Base-by-base conservation (phyloP, 1,140 invertebrate genomes). In the Anthonomus grandis region DNA sequence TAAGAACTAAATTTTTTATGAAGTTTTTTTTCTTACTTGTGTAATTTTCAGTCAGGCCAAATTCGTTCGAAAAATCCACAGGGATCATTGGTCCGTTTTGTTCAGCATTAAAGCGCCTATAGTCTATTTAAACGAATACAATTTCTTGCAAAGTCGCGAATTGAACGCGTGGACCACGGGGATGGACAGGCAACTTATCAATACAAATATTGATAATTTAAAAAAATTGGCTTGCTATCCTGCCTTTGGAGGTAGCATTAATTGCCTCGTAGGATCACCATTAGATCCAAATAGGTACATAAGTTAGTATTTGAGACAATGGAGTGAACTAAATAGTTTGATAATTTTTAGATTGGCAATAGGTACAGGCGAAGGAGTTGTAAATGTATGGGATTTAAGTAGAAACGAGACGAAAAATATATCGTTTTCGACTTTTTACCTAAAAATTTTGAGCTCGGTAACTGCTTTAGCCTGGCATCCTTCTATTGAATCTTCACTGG, bases 401-500 rank as follows among this genome's bases (percentile, higher is more conserved):
- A 74, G 74, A 48, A 57, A 70, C 3, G 69, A 78, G 60, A 68
- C 70, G 36, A 78, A 74, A 54, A 63, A 54, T 22, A 75, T 81
- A 51, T 75, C 79, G 46, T 71, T 86, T 23, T 67, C 67, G 0
- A 64, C 62, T 10, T 75, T 83, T 22, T 89, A 85, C 82, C 82
- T 88, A 59, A 85, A 86, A 55, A 84, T 90, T 8, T 83, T 82
- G 65, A 81, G 82, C 15, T 88, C 87, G 76, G 83, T 92, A 25
- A 80, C 84, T 51, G 69, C 80, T 10, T 78, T 87, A 17, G 77
- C 81, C 8, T 93, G 89, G 89, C 88, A 92, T 78, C 89, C 89
- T 3, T 76, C 74, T 8, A 81, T 80, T 60, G 90, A 93, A 74
- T 82, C 82, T 59, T 52, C 82, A 5, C 66, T 92, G 15, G 89